A percentile compares a stretch with the other conserved stretches of the same genome.
Evolutionary conservation across 2,797 vertebrate genomes (phyloP).

Genomic region (Crenuchus spilurus): DNA sequence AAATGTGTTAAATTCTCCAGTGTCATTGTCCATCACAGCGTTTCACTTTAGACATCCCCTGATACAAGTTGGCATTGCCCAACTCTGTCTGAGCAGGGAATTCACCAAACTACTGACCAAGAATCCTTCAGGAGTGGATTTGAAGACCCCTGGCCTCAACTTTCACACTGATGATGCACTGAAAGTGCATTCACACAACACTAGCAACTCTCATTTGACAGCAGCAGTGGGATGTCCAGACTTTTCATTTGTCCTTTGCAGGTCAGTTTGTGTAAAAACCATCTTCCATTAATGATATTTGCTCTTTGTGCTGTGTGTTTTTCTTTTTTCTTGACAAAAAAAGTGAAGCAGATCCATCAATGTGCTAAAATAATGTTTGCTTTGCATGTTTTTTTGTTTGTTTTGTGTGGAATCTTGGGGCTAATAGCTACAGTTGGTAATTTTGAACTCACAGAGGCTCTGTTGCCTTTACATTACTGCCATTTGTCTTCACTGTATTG

Average conservation of each 20-base stretch:
- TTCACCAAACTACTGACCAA: no score
- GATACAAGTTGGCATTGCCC: no score
- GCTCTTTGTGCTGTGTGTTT: background rate
- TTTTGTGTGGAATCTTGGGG: background rate
- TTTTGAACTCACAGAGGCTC: background rate
- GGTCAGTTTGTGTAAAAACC: background rate
- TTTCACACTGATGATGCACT: constrained; percentile 1
- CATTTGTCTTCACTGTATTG: background rate
- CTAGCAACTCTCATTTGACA: background rate
- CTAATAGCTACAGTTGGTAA: background rate
- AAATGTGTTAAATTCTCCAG: no score
- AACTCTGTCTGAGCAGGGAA: no score
- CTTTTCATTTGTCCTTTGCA: background rate
- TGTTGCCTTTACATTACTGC: constrained; percentile 2
- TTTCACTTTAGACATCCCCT: no score
- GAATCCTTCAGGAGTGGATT: no score
- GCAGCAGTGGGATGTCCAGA: background rate
- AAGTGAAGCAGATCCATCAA: background rate
- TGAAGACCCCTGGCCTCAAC: no score
- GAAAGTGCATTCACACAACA: background rate
- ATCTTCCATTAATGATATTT: background rate
- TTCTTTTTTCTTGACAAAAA: background rate
- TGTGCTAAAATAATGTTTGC: background rate
- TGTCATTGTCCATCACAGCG: no score
- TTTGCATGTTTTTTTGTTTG: background rate